A percentile compares a stretch with the other conserved stretches of the same genome.
These are phyloP conservation scores for Polymixis flavicincta DNA, from an alignment of 2,888 invertebrate genomes.

Conservation along the genomic window DNA sequence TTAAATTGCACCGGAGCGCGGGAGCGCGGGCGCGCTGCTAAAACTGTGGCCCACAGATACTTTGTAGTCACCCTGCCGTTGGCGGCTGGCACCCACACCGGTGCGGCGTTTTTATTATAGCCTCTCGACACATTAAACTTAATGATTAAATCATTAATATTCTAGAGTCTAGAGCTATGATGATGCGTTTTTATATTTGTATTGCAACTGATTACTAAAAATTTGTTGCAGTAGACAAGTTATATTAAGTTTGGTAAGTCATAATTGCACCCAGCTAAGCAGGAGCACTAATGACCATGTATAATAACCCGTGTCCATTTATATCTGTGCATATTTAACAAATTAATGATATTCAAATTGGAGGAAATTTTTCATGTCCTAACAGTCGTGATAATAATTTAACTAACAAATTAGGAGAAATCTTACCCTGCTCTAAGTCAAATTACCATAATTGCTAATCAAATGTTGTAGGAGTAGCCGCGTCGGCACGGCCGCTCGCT, in stretches of 20 bases:
- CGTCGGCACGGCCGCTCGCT: slow-evolving; percentile 79
- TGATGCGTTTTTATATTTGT: slow-evolving; percentile 63
- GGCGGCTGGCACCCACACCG: slow-evolving; percentile 34
- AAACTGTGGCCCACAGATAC: slow-evolving; percentile 56
- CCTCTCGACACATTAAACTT: slow-evolving; percentile 76
- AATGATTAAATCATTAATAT: slow-evolving; percentile 80
- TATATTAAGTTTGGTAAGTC: neutral
- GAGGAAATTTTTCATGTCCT: slow-evolving; percentile 74
- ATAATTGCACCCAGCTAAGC: neutral
- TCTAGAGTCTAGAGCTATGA: slow-evolving; percentile 69
- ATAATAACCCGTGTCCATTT: slow-evolving; percentile 23
- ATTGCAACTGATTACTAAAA: slow-evolving; percentile 47
- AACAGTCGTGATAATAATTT: slow-evolving; percentile 85
- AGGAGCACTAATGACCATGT: slow-evolving; percentile 12
- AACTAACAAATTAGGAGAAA: slow-evolving; percentile 89
- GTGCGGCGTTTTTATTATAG: slow-evolving; percentile 64
- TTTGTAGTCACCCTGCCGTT: slow-evolving; percentile 44
- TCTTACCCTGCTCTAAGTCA: slow-evolving; percentile 89
- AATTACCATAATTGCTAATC: slow-evolving; percentile 91
- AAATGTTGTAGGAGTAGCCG: slow-evolving; percentile 88
- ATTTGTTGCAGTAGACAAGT: neutral
- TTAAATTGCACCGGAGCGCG: slow-evolving; percentile 88
- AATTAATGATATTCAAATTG: slow-evolving; percentile 69
- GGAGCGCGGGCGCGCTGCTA: slow-evolving; percentile 65
- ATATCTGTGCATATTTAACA: slow-evolving; percentile 34